A percentile compares a stretch with the other conserved stretches of the same genome.
phyloP scores from a whole-genome alignment of 1,140 invertebrate species.

The Caenorhabditis tropicalis region DNA sequence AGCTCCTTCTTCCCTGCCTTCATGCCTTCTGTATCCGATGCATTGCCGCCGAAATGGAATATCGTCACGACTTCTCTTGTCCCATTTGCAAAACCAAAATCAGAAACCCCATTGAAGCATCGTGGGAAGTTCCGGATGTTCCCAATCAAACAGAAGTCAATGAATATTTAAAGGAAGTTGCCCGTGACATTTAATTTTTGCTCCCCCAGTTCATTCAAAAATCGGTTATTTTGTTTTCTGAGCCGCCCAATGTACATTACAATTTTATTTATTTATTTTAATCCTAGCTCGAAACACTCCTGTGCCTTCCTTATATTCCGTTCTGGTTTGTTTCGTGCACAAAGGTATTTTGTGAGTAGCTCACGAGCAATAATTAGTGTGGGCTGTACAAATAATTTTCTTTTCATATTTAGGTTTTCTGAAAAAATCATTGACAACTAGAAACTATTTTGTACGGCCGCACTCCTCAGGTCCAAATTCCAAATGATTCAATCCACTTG shows the following conservation, averaged over 20 bases:
- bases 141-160: constrained; percentile 11
- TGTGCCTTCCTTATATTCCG: neutral
- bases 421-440: neutral
- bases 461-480: constrained; percentile 37
- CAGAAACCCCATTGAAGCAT: neutral
- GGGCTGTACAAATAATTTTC: neutral
- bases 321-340: neutral
- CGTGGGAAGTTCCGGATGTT: constrained; percentile 14
- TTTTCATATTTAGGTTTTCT: neutral
- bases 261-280: neutral
- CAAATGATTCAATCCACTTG: neutral
- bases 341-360: constrained; percentile 1
- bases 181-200: neutral
- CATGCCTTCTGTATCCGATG: constrained; percentile 22
- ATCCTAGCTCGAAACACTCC: neutral
- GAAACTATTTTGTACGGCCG: constrained; percentile 13
- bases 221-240: neutral
- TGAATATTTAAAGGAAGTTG: neutral
- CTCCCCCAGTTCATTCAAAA: neutral
- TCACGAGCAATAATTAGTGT: neutral
- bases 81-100: constrained; percentile 9
- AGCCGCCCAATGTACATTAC: neutral
- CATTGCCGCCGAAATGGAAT: constrained; percentile 8
- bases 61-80: constrained; percentile 28
- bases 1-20: constrained; percentile 5